Evolutionary conservation across 2,113 vertebrate genomes (phyloP).

Genomic region (Onychostoma macrolepis): DNA sequence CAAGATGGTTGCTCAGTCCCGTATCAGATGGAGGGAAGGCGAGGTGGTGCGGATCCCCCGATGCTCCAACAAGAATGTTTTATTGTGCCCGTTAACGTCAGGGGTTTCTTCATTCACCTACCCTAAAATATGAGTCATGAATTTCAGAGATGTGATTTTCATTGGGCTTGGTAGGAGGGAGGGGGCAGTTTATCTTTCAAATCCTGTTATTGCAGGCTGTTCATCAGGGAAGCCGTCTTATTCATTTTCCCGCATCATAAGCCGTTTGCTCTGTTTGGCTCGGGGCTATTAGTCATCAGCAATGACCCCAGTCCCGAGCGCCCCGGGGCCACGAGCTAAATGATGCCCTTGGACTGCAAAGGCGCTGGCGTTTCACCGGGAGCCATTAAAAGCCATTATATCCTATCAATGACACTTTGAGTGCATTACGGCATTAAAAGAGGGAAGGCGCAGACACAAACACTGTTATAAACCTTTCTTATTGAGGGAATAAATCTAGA

Average conservation of each 20-base stretch:
- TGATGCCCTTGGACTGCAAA: conserved; percentile 49
- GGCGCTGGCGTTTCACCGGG: conserved; percentile 45
- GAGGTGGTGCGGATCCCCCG: not conserved
- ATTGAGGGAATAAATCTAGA: conserved; percentile 32
- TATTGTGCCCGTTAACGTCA: conserved; percentile 54
- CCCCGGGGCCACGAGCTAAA: conserved; percentile 42
- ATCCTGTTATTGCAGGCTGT: conserved; percentile 40
- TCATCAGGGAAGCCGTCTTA: conserved; percentile 48
- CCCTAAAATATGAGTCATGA: conserved; percentile 55
- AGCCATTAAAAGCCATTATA: conserved; percentile 53
- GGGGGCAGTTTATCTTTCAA: conserved; percentile 45
- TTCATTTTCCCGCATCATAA: conserved; percentile 47
- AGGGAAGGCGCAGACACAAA: conserved; percentile 28
- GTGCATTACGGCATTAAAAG: conserved; percentile 46
- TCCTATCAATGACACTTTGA: conserved; percentile 44
- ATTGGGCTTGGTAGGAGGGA: not conserved
- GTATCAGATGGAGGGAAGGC: conserved; percentile 7
- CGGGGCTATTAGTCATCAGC: conserved; percentile 51
- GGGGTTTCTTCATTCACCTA: conserved; percentile 34
- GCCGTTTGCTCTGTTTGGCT: conserved; percentile 38
- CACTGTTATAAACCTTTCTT: conserved; percentile 37
- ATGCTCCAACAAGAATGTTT: conserved; percentile 51
- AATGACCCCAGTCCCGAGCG: conserved; percentile 19
- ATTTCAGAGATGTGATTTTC: conserved; percentile 49
- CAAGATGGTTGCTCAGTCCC: conserved; percentile 2